These are phyloP conservation scores for Salvelinus namaycush DNA, from an alignment of 2,113 vertebrate species.

Conservation along the genomic window DNA sequence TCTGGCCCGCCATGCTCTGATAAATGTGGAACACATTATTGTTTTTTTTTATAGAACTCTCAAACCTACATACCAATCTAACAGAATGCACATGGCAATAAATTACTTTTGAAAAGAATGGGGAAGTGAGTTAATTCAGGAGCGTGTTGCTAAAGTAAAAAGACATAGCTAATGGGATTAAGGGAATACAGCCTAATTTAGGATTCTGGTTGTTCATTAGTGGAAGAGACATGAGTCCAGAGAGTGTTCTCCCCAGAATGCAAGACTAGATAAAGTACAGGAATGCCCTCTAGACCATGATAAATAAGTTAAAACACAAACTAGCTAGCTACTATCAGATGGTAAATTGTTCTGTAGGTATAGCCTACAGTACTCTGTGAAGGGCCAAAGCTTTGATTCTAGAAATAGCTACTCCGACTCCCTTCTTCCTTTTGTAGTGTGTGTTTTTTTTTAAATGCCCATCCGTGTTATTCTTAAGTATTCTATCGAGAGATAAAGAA, in stretches of 20 bases:
- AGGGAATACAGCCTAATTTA: background rate
- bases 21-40: conserved; percentile 37
- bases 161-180: conserved; percentile 28
- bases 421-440: background rate
- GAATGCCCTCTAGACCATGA: background rate
- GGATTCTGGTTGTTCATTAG: background rate
- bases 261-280: background rate
- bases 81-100: conserved; percentile 16
- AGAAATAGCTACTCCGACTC: background rate
- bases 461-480: conserved; percentile 27
- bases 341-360: too few species aligned
- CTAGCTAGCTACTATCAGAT: too few species aligned
- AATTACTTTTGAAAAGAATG: conserved; percentile 28
- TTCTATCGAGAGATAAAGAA: conserved; percentile 45
- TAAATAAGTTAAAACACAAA: too few species aligned
- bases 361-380: background rate
- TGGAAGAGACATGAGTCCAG: background rate
- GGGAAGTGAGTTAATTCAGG: conserved; percentile 2
- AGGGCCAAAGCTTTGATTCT: background rate
- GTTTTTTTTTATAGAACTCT: conserved; percentile 17
- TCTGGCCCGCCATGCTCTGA: background rate
- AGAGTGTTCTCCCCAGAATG: background rate
- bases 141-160: conserved; percentile 13
- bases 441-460: background rate
- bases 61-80: too few species aligned